phyloP scores from a whole-genome alignment of 1,140 invertebrate genomes.

The Aphelenchoides fujianensis region DNA sequence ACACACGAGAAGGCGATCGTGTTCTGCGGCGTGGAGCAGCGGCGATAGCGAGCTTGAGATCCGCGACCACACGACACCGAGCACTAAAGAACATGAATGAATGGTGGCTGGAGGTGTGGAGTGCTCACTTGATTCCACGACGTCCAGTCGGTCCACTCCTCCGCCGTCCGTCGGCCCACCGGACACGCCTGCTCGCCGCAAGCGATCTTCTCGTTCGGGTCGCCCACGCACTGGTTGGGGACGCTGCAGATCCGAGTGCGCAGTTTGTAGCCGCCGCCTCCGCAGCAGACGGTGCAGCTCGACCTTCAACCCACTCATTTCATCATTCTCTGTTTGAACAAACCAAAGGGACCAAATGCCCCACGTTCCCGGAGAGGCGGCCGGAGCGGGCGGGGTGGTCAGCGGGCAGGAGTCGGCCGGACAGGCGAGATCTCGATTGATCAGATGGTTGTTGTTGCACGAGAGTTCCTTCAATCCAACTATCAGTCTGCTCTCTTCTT shows the following conservation, averaged over 20 bases:
- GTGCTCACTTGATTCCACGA: conserved; percentile 49
- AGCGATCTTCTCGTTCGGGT: conserved; percentile 38
- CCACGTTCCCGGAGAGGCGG: conserved; percentile 44
- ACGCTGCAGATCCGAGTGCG: conserved; percentile 52
- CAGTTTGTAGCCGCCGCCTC: conserved; percentile 48
- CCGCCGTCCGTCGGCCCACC: conserved; percentile 3
- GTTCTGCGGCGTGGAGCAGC: conserved; percentile 52
- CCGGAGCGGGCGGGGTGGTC: conserved; percentile 26
- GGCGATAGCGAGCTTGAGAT: conserved; percentile 57
- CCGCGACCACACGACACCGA: conserved; percentile 57
- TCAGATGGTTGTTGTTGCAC: conserved; percentile 47
- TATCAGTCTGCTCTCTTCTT: no score
- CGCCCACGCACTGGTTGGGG: conserved; percentile 51
- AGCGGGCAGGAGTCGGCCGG: conserved; percentile 54
- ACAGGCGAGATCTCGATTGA: conserved; percentile 50
- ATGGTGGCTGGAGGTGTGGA: conserved; percentile 11
- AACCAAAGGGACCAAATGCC: conserved; percentile 52
- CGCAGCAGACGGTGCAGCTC: conserved; percentile 49
- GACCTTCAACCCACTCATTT: conserved; percentile 25
- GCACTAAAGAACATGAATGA: conserved; percentile 40
- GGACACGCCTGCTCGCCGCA: conserved; percentile 54
- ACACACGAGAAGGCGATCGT: conserved; percentile 57
- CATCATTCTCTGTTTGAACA: background rate
- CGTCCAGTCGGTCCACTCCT: conserved; percentile 57
- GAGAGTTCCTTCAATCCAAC: conserved; percentile 43